A percentile compares a stretch with the other conserved stretches of the same genome.
Conservation (phyloP, 2,888 invertebrate genomes). For the Zhuqinia jingwanae region DNA sequence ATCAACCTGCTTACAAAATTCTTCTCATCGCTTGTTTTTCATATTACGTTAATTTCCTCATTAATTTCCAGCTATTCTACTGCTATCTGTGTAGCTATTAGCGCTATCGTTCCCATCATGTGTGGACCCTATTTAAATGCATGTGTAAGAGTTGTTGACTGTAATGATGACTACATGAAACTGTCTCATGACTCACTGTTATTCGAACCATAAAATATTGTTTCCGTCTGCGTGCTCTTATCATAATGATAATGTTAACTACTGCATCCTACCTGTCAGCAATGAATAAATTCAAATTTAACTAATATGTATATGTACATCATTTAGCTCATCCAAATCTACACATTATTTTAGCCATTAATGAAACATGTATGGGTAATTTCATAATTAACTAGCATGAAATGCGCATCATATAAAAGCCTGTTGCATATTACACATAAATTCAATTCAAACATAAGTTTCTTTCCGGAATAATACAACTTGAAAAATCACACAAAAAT, state of each 20-base stretch:
- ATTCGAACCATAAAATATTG: background rate
- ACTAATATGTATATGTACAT: background rate
- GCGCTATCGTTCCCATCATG: background rate
- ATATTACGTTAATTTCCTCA: no score
- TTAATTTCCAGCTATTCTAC: background rate
- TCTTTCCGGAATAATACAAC: background rate
- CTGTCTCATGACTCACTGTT: constrained; percentile 3
- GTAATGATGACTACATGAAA: background rate
- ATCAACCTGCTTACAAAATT: background rate
- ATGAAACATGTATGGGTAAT: background rate
- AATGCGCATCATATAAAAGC: background rate
- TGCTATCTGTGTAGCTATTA: constrained; percentile 8
- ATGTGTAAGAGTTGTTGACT: background rate
- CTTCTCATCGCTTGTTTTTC: background rate
- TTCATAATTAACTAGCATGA: background rate
- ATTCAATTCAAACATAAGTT: background rate
- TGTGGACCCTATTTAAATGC: background rate
- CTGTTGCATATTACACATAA: background rate
- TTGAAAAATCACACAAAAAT: background rate
- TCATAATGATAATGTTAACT: constrained; percentile 9
- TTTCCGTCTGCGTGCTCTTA: background rate
- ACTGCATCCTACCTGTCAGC: background rate
- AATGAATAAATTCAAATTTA: background rate
- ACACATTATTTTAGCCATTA: background rate
- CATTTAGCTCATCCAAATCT: background rate